A percentile compares a stretch with the other conserved stretches of the same genome.
These are phyloP conservation scores for Dryadula phaetusa DNA, from an alignment of 2,888 invertebrate species.

Conservation along the genomic window DNA sequence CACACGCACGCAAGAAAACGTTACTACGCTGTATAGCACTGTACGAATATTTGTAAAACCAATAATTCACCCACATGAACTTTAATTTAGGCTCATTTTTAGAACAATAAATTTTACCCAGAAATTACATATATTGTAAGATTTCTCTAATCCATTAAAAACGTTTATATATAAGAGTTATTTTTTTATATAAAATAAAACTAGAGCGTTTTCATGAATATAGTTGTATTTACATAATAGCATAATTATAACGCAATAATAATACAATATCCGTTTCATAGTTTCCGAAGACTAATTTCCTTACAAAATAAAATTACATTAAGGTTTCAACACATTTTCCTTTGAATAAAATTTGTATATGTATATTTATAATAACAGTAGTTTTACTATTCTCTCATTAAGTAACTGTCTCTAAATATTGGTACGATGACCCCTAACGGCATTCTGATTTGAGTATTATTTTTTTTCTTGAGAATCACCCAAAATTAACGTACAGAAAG, in stretches of 20 bases:
- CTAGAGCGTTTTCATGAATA: too few species aligned
- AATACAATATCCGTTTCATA: too few species aligned
- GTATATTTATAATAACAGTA: slow-evolving; percentile 41
- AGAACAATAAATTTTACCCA: slow-evolving; percentile 56
- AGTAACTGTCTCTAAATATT: slow-evolving; percentile 52
- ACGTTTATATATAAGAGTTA: neutral
- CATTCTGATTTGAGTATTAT: slow-evolving; percentile 66
- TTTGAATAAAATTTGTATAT: slow-evolving; percentile 8
- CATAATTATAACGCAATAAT: too few species aligned
- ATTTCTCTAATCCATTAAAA: neutral
- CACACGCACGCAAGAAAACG: slow-evolving; percentile 79
- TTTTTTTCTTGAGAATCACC: slow-evolving; percentile 8
- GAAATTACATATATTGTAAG: slow-evolving; percentile 9
- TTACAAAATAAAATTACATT: too few species aligned
- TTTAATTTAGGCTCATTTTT: slow-evolving; percentile 73
- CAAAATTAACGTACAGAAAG: neutral
- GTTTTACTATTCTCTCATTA: slow-evolving; percentile 53
- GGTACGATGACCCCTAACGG: slow-evolving; percentile 61
- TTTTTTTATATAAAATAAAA: neutral
- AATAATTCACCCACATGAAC: slow-evolving; percentile 77
- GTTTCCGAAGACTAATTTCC: too few species aligned
- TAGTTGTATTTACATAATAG: too few species aligned
- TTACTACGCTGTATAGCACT: slow-evolving; percentile 63
- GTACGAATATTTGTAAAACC: slow-evolving; percentile 72
- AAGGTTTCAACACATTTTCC: neutral